Conservation (phyloP, 2,113 vertebrate genomes). For the Ammospiza caudacuta region DNA sequence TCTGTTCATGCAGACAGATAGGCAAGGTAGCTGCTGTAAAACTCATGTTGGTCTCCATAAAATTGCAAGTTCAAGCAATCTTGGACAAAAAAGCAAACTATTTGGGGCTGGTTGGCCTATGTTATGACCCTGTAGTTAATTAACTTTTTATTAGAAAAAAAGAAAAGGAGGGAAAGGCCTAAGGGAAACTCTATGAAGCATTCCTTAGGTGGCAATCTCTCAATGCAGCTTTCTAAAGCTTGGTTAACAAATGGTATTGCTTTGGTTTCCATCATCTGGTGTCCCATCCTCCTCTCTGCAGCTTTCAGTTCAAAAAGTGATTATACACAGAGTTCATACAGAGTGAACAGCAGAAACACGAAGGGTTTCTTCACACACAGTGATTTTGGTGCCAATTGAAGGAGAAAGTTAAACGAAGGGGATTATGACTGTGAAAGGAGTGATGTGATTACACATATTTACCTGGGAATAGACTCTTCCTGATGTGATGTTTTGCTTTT, state of each 20-base stretch:
- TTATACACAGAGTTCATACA: neutral
- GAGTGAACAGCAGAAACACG: neutral
- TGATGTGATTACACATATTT: neutral
- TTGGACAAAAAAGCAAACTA: neutral
- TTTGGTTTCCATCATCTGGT: neutral
- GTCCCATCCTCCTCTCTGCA: neutral
- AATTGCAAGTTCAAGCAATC: neutral
- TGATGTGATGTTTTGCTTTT: constrained; percentile 22
- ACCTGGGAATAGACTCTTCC: neutral
- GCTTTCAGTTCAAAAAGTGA: constrained; percentile 2
- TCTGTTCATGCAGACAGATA: neutral
- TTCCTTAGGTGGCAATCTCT: neutral
- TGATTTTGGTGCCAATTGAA: neutral
- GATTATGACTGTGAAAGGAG: neutral
- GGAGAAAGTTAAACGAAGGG: neutral
- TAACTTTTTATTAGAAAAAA: neutral
- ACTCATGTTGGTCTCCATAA: neutral
- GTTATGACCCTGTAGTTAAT: neutral
- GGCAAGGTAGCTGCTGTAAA: neutral
- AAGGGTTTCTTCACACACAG: neutral
- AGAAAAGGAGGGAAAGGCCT: neutral
- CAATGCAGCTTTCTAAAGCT: constrained; percentile 20
- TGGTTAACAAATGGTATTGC: constrained; percentile 3
- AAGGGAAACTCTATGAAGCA: neutral
- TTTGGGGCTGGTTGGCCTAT: neutral